Percentiles rank a stretch among this genome's conserved stretches.
Evolutionary conservation across 2,888 invertebrate genomes (phyloP).

Genomic region (Calameuta idolon): DNA sequence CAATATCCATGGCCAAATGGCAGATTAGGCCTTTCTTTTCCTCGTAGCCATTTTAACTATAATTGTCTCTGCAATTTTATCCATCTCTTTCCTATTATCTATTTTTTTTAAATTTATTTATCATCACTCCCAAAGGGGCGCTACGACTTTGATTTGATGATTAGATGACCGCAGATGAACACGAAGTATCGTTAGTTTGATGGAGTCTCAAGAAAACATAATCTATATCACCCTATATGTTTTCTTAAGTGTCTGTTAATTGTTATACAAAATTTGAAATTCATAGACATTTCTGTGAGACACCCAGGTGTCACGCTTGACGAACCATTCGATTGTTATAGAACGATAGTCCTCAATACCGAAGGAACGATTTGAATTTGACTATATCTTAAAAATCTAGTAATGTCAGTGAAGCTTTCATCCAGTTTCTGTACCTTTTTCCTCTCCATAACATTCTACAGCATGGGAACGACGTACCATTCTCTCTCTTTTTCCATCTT

Average conservation of each 20-base stretch:
- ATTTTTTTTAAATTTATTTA: not conserved
- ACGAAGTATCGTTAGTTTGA: not conserved
- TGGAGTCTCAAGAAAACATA: not conserved
- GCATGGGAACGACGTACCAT: not conserved
- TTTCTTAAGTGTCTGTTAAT: not conserved
- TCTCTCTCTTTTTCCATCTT: not conserved
- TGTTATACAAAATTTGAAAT: not conserved
- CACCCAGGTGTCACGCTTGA: not conserved
- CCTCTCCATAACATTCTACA: not conserved
- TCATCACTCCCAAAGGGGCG: not conserved
- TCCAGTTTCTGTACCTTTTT: not conserved
- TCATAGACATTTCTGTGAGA: not conserved
- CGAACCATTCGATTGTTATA: not conserved
- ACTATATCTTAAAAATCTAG: conserved; percentile 43
- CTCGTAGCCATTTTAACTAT: not conserved
- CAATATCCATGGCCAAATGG: not conserved
- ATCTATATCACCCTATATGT: not conserved
- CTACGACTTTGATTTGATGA: not conserved
- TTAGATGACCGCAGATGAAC: not conserved
- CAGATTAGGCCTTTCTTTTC: not conserved
- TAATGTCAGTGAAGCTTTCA: conserved; percentile 50
- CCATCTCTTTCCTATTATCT: not conserved
- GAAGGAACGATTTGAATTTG: conserved; percentile 3
- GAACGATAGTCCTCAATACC: not conserved
- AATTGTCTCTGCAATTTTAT: not conserved